Conservation (phyloP, 2,113 vertebrate genomes). For the Solea senegalensis region DNA sequence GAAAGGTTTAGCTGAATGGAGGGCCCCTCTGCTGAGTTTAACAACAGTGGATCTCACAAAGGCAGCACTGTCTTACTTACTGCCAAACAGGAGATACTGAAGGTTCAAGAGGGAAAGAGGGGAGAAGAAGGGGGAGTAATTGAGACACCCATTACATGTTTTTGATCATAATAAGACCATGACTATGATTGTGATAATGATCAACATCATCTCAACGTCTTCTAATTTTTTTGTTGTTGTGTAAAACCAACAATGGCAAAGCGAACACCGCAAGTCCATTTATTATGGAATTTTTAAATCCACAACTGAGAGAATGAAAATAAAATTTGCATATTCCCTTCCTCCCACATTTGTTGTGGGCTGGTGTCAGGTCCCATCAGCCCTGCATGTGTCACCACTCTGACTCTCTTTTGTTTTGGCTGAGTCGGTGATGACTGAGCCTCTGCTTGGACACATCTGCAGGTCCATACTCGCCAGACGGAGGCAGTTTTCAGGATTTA, state of each 20-base stretch:
- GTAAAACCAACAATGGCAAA: conserved; percentile 12
- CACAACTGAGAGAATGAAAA: neutral
- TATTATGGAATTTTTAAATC: neutral
- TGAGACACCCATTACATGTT: conserved; percentile 13
- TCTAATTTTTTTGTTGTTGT: neutral
- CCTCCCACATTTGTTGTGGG: neutral
- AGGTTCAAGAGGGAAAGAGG: neutral
- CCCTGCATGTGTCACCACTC: neutral
- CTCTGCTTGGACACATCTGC: conserved; percentile 28
- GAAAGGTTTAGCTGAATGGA: conserved; percentile 50
- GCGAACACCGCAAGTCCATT: neutral
- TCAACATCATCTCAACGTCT: conserved; percentile 4
- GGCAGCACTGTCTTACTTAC: conserved; percentile 53
- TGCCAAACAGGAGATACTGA: conserved; percentile 12
- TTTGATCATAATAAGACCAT: conserved; percentile 26
- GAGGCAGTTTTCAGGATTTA: conserved; percentile 10
- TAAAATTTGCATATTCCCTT: neutral
- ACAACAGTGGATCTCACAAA: conserved; percentile 63
- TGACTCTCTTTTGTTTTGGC: conserved; percentile 6
- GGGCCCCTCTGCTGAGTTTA: conserved; percentile 62
- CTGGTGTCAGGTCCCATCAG: neutral
- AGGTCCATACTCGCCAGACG: conserved; percentile 33
- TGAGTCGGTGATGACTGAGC: conserved; percentile 9
- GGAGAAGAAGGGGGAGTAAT: conserved; percentile 8
- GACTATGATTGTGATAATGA: conserved; percentile 1